Evolutionary conservation across 2,797 vertebrate genomes (phyloP), one percentile per base, ranked within the genome.

Genomic region (Aythya fuligula): DNA sequence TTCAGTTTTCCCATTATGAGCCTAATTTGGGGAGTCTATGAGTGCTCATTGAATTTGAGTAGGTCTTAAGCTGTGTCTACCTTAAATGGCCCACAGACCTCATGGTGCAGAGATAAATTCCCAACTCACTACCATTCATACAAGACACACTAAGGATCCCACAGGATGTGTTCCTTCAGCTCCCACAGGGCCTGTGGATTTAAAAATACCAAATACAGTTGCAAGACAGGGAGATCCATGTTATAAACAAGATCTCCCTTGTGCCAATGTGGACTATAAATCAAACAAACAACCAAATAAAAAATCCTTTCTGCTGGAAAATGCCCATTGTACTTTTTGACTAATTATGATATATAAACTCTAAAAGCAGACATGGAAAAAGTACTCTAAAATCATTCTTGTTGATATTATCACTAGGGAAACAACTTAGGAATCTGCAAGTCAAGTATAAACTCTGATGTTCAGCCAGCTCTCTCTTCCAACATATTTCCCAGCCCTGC

Each of bases 391-490:
- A 96, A 85, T 82, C 78, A 53, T 64, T 83, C 85, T 18, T 86
- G 60, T 95, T 94, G 51, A 80, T 93, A 28, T 79, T 91, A 87
- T 94, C 95, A 70, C 91, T 85, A 94, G 91, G 94, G 87, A 96
- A 96, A 96, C 70, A 17, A 76, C 67, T 86, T 28, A 61, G 80
- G 89, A 90, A 85, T 87, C 65, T 71, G 61, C 54, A 83, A 89
- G 39, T 89, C 32, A 57, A 94, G 30, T 30, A 45, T 11, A 14
- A 56, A 28, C 25, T 64, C 67, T 88, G 85, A 93, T 60, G 36
- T 38, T 25, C 73, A 86, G 85, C 83, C 94, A 93, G 2, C 34
- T 67, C 36, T 60, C 47, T 47, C 65, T 89, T 75, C 58, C 64
- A 85, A 34, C 34, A 81, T 13, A 25, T 13, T 83, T 91, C 60